phyloP scores from a whole-genome alignment of 2,113 vertebrate genomes.

The Trichechus manatus region DNA sequence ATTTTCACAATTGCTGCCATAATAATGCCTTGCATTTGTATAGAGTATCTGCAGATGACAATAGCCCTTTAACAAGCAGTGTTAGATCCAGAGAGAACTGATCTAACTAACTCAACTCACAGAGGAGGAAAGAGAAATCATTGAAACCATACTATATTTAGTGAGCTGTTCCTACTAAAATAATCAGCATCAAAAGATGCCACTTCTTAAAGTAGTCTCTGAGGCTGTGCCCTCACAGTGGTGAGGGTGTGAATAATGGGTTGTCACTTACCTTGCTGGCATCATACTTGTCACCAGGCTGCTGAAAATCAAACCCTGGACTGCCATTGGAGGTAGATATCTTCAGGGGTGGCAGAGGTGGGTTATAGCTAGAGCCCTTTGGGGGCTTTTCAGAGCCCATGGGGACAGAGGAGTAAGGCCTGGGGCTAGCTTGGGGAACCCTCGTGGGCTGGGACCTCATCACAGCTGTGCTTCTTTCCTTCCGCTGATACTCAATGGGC shows the following conservation, averaged over 20 bases:
- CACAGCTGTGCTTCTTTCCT: constrained; percentile 90
- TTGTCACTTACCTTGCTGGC: constrained; percentile 89
- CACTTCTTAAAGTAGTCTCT: not conserved
- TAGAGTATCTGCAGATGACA: not conserved
- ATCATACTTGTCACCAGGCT: constrained; percentile 92
- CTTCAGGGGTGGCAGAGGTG: constrained; percentile 92
- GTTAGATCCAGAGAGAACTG: not conserved
- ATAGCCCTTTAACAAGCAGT: not conserved
- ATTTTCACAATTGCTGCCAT: not conserved
- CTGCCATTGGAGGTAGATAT: constrained; percentile 96
- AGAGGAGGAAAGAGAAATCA: constrained; percentile 51
- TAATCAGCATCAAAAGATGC: not conserved
- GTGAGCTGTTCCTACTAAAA: constrained; percentile 17
- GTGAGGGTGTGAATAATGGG: not conserved
- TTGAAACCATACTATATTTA: not conserved
- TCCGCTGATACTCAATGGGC: constrained; percentile 97
- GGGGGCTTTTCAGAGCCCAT: constrained; percentile 91
- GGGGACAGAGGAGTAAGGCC: constrained; percentile 93
- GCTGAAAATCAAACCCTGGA: constrained; percentile 92
- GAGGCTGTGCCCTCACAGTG: not conserved
- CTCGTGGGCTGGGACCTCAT: constrained; percentile 91
- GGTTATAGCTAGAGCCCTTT: constrained; percentile 90
- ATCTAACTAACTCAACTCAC: not conserved
- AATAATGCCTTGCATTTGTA: not conserved
- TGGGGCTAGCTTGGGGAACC: constrained; percentile 89